Base-by-base conservation (phyloP, 2,888 invertebrate species). In the Brachypalpus laphriformis region DNA sequence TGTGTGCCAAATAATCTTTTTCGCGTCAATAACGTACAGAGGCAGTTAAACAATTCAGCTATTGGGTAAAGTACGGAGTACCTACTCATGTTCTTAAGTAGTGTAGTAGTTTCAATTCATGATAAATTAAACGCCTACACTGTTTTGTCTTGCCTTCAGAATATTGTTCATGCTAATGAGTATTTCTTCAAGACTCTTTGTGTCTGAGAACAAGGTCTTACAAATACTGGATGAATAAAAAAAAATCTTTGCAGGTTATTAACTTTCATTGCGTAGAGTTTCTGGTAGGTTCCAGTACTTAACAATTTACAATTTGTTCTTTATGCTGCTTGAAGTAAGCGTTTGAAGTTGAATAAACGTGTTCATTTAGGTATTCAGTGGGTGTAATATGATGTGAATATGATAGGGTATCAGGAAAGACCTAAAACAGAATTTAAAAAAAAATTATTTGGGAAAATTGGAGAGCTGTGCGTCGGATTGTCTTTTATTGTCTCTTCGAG, bases 111-210 rank as follows among this genome's bases (percentile, higher is more conserved):
- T 49, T 22, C 34, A 16, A 47, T 25, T 71, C 22, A 49, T 14
- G 49, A 49, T 14, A 22, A 49, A 47, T 59, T 18, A 37, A 71
- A 63, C 59, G 59, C 71, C 71, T n/a, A 71, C 71, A 3, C 22
- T n/a, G 14, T 25, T 11, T 22, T 25, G 18, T 47, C 18, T 16
- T n/a, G 18, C 3, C 34, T 25, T 42, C 9, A 5, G 9, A 14
- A 45, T 47, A 47, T 20, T 47, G 34, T 34, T 34, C 31, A 45
- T 47, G 57, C 56, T 54, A 54, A 68, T 54, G 54, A 56, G 42
- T 7, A 40, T 68, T 42, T 37, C 18, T 34, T 34, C 18, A 14
- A 68, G 54, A 66, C n/a, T 40, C 11, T 14, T 54, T 68, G n/a
- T 5, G 1, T 61, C 42, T 6, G 18, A 16, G 22, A 20, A 16